Evolutionary conservation across 2,113 vertebrate genomes (phyloP).

Genomic region (Lynx canadensis): DNA sequence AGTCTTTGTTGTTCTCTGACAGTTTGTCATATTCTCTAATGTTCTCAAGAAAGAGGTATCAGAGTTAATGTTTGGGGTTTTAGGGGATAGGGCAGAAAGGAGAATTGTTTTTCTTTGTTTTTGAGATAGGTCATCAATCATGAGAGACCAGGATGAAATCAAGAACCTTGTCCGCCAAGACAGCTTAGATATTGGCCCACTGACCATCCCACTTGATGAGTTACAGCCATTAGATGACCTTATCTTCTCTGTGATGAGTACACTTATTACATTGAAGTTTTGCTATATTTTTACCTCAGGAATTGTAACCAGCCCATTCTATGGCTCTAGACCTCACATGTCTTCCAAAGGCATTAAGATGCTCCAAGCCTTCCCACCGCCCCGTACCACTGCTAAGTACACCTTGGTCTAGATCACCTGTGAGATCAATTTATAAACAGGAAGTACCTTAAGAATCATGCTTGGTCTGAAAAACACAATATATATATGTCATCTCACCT

Average conservation of each 20-base stretch:
- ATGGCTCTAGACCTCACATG: not conserved
- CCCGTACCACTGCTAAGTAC: not conserved
- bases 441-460: conserved; percentile 22
- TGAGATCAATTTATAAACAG: not conserved
- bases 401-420: not conserved
- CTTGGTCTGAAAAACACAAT: not conserved
- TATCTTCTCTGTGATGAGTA: not conserved
- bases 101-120: not conserved
- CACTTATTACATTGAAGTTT: not conserved
- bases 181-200: not conserved
- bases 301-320: not conserved
- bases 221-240: not conserved
- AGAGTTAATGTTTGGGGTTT: not conserved
- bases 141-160: not conserved
- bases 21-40: not conserved
- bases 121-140: not conserved
- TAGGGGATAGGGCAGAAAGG: not conserved
- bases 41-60: not conserved
- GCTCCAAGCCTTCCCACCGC: not conserved
- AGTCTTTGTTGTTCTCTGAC: not conserved
- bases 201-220: not conserved
- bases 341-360: not conserved
- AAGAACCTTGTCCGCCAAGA: not conserved
- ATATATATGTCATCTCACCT: not conserved
- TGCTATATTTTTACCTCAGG: not conserved